Percentiles rank a stretch among this genome's conserved stretches.
phyloP scores from a whole-genome alignment of 1,140 invertebrate species.

The Apis dorsata region DNA sequence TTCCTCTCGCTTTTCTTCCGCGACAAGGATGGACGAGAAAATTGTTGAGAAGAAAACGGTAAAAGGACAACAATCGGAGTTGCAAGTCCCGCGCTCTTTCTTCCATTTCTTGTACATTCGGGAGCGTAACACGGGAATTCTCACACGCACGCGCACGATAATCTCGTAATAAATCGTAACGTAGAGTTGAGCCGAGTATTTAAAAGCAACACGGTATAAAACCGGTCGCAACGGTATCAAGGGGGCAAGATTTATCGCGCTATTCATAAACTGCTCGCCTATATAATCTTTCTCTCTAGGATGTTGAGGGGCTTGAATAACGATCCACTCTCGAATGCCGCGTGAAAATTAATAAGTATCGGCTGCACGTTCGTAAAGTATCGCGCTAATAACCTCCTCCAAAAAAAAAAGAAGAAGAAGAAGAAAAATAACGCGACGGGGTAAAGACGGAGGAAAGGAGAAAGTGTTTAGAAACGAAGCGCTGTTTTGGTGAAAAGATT shows the following conservation, averaged over 20 bases:
- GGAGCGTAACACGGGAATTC: slow-evolving; percentile 4
- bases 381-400: slow-evolving; percentile 13
- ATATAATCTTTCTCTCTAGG: slow-evolving; percentile 36
- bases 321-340: not conserved
- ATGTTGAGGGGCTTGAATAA: slow-evolving; percentile 26
- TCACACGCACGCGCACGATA: slow-evolving; percentile 43
- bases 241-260: slow-evolving; percentile 57
- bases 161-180: slow-evolving; percentile 60
- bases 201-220: slow-evolving; percentile 46
- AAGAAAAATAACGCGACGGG: not conserved
- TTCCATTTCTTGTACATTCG: too few species aligned
- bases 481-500: too few species aligned
- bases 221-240: slow-evolving; percentile 32
- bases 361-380: slow-evolving; percentile 19
- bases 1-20: too few species aligned
- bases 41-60: not conserved
- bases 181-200: slow-evolving; percentile 54
- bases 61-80: not conserved
- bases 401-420: too few species aligned
- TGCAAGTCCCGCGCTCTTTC: slow-evolving; percentile 8
- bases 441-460: not conserved
- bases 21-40: not conserved
- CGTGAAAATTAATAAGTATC: slow-evolving; percentile 39
- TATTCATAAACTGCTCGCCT: slow-evolving; percentile 56
- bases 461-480: not conserved